These are phyloP conservation scores for Cygnus olor DNA, from an alignment of 2,797 vertebrate genomes.

Conservation along the genomic window DNA sequence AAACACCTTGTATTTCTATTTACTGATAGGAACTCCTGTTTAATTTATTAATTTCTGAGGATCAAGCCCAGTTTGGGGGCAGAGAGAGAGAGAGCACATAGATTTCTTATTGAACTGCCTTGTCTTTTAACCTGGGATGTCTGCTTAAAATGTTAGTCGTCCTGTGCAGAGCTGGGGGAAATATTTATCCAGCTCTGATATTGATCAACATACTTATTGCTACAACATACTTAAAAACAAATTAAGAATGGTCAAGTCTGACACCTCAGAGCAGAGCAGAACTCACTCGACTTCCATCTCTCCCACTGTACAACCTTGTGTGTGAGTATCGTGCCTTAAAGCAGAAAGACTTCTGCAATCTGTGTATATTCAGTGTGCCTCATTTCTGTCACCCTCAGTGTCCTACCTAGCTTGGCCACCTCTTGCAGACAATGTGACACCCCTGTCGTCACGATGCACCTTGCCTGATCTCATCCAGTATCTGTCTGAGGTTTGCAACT, in stretches of 20 bases:
- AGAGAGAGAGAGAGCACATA: background rate
- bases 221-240: background rate
- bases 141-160: background rate
- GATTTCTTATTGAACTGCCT: background rate
- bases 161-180: background rate
- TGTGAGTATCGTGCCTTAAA: background rate
- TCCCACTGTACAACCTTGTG: background rate
- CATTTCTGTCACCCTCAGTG: background rate
- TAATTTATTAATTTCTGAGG: constrained; percentile 13
- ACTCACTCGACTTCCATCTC: background rate
- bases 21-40: background rate
- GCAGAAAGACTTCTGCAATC: background rate
- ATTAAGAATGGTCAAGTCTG: background rate
- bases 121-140: background rate
- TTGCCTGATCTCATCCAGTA: background rate
- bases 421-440: background rate
- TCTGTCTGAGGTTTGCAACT: background rate
- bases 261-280: background rate
- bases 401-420: background rate
- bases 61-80: background rate
- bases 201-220: background rate
- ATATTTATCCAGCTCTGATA: background rate
- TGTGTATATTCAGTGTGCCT: background rate
- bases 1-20: constrained; percentile 2
- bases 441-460: background rate